Evolutionary conservation across 2,113 vertebrate genomes (phyloP), one percentile per base, ranked within the genome.

Genomic region (Muntiacus reevesi): DNA sequence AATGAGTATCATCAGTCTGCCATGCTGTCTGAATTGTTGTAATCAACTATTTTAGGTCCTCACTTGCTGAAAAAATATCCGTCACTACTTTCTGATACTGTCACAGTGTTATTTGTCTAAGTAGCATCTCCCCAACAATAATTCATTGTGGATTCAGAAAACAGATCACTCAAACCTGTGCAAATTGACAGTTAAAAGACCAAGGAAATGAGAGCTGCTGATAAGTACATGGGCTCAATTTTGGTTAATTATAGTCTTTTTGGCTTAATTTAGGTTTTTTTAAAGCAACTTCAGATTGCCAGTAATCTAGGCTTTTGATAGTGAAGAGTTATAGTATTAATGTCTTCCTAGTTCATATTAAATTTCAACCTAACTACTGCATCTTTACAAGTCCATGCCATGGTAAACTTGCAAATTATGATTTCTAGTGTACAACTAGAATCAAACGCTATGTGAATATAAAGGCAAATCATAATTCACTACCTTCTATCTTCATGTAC

Each of bases 401-500:
- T 62, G 91, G 43, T 82, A 81, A 91, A 88, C 92, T 81, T 89
- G 6, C 12, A 93, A 93, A 87, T 92, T 84, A 93, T 43, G n/a
- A 88, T 59, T 88, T 94, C 27, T 78, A 60, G 30, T 54, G 4
- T 55, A 67, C 76, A 88, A 94, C 40, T 76, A 28, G 23, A 81
- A n/a, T 59, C n/a, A 95, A 96, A 55, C 27, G 87, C 12, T 50
- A 79, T 15, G 9, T 36, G 11, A 92, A 74, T 76, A 40, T 67
- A 89, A 57, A 94, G n/a, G 13, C 52, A 21, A 71, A 84, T 87
- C 33, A 92, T 28, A 92, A 95, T 87, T 96, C 27, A 81, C 76
- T 88, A 78, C 55, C 86, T 90, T 83, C 91, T 10, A 94, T n/a
- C 21, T 90, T 64, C 28, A 88, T 62, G 13, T 52, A 87, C 8